Evolutionary conservation across 1,140 invertebrate species (phyloP).

Genomic region (Leptinotarsa lineolata): DNA sequence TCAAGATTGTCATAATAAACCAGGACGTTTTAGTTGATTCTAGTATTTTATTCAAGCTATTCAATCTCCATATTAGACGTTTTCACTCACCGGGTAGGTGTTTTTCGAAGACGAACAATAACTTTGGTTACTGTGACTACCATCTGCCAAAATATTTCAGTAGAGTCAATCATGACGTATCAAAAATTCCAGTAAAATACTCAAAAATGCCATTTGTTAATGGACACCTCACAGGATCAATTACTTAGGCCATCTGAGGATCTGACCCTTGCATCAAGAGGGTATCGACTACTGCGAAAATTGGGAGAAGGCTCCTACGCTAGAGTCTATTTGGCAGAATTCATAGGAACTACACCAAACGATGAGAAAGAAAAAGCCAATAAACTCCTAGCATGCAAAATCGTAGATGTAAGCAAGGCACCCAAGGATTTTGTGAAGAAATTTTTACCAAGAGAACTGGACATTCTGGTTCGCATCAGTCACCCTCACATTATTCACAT

Average conservation of each 20-base stretch:
- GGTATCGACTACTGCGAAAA: constrained; percentile 65
- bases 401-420: constrained; percentile 71
- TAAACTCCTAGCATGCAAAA: constrained; percentile 69
- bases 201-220: constrained; percentile 13
- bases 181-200: constrained; percentile 37
- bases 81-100: too few relatives aligned
- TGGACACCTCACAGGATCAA: constrained; percentile 29
- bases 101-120: too few relatives aligned
- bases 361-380: constrained; percentile 43
- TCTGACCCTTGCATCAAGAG: constrained; percentile 60
- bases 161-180: constrained; percentile 7
- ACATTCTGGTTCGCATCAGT: constrained; percentile 69
- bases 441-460: constrained; percentile 76
- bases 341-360: constrained; percentile 50
- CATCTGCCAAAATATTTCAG: constrained; percentile 5
- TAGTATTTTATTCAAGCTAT: too few relatives aligned
- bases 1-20: too few relatives aligned
- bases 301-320: constrained; percentile 71
- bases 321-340: constrained; percentile 67
- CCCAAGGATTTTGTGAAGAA: constrained; percentile 74
- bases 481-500: constrained; percentile 75
- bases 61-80: too few relatives aligned
- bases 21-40: too few relatives aligned
- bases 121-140: too few relatives aligned
- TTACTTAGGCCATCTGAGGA: constrained; percentile 60